Evolutionary conservation across 2,888 invertebrate genomes (phyloP).

Genomic region (Panopea generosa): DNA sequence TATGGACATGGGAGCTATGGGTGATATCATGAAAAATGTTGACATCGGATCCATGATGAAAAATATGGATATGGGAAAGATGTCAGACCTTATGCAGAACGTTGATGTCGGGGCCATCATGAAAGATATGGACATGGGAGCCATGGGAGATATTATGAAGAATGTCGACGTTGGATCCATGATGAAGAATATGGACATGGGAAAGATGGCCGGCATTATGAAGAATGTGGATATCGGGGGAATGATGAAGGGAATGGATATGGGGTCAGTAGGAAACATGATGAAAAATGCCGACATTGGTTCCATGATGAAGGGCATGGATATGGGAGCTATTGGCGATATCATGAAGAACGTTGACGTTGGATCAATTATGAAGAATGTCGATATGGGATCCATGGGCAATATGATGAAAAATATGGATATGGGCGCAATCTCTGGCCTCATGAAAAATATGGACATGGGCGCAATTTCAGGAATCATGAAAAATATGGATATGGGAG

Average conservation of each 20-base stretch:
- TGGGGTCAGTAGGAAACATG: no score
- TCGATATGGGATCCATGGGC: no score
- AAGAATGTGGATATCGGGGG: slow-evolving; percentile 46
- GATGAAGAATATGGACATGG: slow-evolving; percentile 56
- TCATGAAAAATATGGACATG: slow-evolving; percentile 46
- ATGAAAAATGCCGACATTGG: no score
- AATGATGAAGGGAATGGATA: no score
- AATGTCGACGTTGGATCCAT: slow-evolving; percentile 43
- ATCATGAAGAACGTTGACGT: slow-evolving; percentile 6
- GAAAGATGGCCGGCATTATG: slow-evolving; percentile 27
- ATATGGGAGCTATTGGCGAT: no score
- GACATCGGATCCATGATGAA: slow-evolving; percentile 44
- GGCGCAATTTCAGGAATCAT: slow-evolving; percentile 30
- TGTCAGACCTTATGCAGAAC: no score
- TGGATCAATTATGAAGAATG: slow-evolving; percentile 45
- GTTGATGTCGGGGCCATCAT: slow-evolving; percentile 39
- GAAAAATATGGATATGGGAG: no score
- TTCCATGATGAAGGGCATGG: no score
- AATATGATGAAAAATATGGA: no score
- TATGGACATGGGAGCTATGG: slow-evolving; percentile 52
- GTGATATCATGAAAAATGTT: slow-evolving; percentile 45
- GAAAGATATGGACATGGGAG: slow-evolving; percentile 55
- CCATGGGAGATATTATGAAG: slow-evolving; percentile 48
- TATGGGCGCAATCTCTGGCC: slow-evolving; percentile 31
- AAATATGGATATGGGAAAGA: no score